Evolutionary conservation across 2,113 vertebrate species (phyloP), one percentile per base, ranked within the genome.

Genomic region (Oryzias celebensis): DNA sequence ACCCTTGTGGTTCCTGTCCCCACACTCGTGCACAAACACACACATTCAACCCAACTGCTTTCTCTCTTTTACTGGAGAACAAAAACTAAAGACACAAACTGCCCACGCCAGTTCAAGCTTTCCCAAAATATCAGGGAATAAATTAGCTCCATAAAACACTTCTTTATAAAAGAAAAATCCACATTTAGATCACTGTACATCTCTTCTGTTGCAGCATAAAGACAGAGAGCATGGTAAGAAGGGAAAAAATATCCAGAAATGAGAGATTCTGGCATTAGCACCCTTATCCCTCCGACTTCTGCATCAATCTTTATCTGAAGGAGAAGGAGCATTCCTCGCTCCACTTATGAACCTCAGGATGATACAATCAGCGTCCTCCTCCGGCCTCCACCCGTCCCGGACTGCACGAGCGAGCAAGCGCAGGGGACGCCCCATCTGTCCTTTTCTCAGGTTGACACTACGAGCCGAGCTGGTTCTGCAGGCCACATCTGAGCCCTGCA

Each of bases 151-250:
- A 85, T 91, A 91, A 90, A 91, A 89, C 88, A 81, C 90, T 92
- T 92, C 91, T 92, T 92, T 92, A 92, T 91, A 89, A 92, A 92
- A 92, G 91, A 92, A 92, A 90, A 89, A 86, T 83, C 88, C 68
- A 88, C 86, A 85, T 90, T 84, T 86, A 81, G 84, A 83, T 66
- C 85, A 87, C 80, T 90, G 85, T 89, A 91, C 87, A 90, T 49
- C 48, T 58, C 64, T 67, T 82, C 83, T 89, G 86, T 36, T 87
- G 90, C 85, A 89, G 81, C 83, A 80, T 74, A 50, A 62, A 77
- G 83, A 73, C 75, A 62, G 55, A 68, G 70, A 77, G 74, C 80
- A 77, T 43, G 24, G 67, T 71, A 52, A 70, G 80, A 83, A 81
- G 83, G 85, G 90, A 85, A 88, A 80, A 36, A 65, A 81, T 78